Evolutionary conservation across 1,140 invertebrate species (phyloP).

Genomic region (Drosophila sturtevanti): DNA sequence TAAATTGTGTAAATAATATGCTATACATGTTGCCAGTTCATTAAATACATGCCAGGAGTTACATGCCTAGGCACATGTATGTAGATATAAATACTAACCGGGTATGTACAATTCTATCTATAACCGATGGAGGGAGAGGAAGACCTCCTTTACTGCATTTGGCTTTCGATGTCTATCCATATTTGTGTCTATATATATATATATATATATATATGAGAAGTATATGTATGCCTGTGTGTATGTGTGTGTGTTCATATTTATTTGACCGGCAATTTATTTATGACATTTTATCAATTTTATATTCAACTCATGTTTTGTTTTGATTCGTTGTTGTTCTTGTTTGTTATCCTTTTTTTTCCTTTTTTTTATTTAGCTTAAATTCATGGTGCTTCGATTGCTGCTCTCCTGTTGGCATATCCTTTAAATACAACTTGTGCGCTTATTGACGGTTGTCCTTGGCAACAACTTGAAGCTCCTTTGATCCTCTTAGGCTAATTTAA

Average conservation of each 20-base stretch:
- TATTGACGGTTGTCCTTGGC: conserved; percentile 28
- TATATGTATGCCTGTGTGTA: not conserved
- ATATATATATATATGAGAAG: conserved; percentile 14
- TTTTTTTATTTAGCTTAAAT: not conserved
- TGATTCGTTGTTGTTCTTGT: not conserved
- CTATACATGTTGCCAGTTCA: conserved; percentile 81
- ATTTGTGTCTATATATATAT: conserved; percentile 1
- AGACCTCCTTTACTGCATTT: conserved; percentile 9
- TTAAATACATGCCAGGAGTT: conserved; percentile 80
- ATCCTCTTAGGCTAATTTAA: conserved; percentile 76
- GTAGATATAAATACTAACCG: conserved; percentile 46
- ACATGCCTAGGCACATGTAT: conserved; percentile 71
- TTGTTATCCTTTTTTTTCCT: conserved; percentile 4
- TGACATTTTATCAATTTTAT: conserved; percentile 68
- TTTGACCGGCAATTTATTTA: conserved; percentile 79
- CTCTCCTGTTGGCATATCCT: conserved; percentile 77
- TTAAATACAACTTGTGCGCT: conserved; percentile 78
- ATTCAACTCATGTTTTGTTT: conserved; percentile 22
- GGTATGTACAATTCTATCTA: conserved; percentile 16
- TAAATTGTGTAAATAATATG: conserved; percentile 82
- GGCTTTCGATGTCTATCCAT: conserved; percentile 22
- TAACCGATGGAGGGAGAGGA: not conserved
- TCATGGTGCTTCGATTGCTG: conserved; percentile 39
- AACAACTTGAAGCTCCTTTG: conserved; percentile 58
- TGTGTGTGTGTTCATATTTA: conserved; percentile 33